These are phyloP conservation scores for Orchestia grillus DNA, from an alignment of 1,140 invertebrate genomes.

Conservation along the genomic window DNA sequence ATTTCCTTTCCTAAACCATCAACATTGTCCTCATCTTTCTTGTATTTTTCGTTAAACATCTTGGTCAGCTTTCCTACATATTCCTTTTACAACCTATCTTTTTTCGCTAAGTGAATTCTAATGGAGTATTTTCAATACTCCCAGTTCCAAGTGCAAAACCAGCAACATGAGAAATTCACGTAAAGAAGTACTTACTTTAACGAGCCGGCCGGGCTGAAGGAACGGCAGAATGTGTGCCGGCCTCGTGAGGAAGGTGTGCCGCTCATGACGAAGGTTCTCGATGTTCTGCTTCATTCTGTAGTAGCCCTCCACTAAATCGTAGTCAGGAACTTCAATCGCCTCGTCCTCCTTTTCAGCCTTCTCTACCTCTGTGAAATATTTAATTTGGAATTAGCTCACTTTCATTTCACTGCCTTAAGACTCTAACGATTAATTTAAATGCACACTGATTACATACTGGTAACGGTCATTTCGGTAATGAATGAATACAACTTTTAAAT, in stretches of 20 bases:
- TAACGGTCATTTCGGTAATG: neutral
- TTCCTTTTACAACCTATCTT: too few species aligned
- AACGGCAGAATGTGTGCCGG: conserved; percentile 93
- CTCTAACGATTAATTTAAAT: neutral
- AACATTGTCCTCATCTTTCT: too few species aligned
- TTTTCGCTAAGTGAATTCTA: too few species aligned
- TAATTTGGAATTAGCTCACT: conserved; percentile 56
- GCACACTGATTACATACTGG: neutral
- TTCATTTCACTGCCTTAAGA: neutral
- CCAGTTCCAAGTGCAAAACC: neutral
- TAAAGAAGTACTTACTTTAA: conserved; percentile 79
- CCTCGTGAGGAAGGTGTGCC: conserved; percentile 84
- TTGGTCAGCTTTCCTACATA: too few species aligned
- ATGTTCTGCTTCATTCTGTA: conserved; percentile 88
- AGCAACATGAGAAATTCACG: neutral
- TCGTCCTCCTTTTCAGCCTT: conserved; percentile 59
- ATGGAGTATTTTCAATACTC: too few species aligned
- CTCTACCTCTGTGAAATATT: conserved; percentile 60
- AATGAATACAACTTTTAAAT: neutral
- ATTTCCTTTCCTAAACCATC: too few species aligned
- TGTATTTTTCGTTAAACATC: too few species aligned
- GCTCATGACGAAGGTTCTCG: conserved; percentile 80
- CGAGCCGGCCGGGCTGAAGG: conserved; percentile 90
- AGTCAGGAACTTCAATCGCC: conserved; percentile 74
- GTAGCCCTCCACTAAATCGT: conserved; percentile 85